These are phyloP conservation scores for Megaceryle maxima DNA, from an alignment of 2,113 vertebrate species.

Conservation along the genomic window DNA sequence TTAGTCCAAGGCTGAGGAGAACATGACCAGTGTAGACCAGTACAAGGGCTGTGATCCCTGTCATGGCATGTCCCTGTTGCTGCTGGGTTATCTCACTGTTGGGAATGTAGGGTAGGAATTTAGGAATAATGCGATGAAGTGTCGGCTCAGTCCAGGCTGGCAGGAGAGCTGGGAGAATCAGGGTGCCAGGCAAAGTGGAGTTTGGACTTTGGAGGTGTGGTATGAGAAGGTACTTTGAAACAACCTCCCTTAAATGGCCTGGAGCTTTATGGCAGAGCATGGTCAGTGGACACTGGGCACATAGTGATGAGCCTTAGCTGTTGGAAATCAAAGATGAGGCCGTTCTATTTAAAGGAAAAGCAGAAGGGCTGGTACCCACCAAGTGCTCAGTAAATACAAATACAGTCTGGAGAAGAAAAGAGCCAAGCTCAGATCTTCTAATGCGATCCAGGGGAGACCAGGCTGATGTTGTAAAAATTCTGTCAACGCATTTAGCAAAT, in stretches of 20 bases:
- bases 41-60: neutral
- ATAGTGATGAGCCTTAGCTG: neutral
- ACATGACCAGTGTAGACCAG: neutral
- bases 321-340: neutral
- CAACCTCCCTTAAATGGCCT: neutral
- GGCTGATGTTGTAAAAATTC: neutral
- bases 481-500: neutral
- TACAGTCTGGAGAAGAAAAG: neutral
- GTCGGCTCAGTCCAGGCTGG: rapidly evolving
- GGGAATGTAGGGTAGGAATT: neutral
- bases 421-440: neutral
- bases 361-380: neutral
- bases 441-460: neutral
- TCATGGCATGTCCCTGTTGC: rapidly evolving
- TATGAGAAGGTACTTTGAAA: neutral
- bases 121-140: rapidly evolving
- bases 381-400: neutral
- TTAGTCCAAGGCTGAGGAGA: neutral
- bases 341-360: neutral
- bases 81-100: neutral
- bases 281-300: rapidly evolving
- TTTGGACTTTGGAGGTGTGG: neutral
- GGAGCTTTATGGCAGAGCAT: neutral
- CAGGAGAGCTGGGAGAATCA: neutral
- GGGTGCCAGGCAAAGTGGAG: neutral